A percentile compares a stretch with the other conserved stretches of the same genome.
Evolutionary conservation across 2,113 vertebrate genomes (phyloP).

Genomic region (Piprites chloris): DNA sequence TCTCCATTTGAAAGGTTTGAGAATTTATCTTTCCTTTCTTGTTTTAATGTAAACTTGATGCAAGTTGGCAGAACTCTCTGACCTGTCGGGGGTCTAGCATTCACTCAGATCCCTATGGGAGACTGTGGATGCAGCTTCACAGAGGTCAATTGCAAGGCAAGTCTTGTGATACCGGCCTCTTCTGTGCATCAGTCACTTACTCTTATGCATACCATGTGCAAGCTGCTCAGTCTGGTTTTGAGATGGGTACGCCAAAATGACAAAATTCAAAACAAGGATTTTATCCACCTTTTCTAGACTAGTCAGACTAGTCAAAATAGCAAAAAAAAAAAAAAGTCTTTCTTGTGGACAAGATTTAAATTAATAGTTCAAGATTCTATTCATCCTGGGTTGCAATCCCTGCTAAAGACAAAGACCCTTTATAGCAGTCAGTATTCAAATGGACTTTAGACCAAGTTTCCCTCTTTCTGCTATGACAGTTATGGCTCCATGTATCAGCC

Average conservation of each 20-base stretch:
- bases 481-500: not conserved
- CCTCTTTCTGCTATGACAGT: not conserved
- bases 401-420: not conserved
- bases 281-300: not conserved
- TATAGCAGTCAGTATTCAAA: not conserved
- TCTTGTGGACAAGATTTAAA: not conserved
- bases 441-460: not conserved
- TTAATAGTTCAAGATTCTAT: not conserved
- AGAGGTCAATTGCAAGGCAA: conserved; percentile 7
- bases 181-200: not conserved
- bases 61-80: conserved; percentile 28
- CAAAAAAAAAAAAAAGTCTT: not conserved
- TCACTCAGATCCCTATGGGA: not conserved
- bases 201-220: not conserved
- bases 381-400: not conserved
- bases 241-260: not conserved
- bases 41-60: conserved; percentile 64
- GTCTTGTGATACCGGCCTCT: not conserved
- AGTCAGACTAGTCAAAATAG: not conserved
- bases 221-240: not conserved
- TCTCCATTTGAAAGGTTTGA: conserved; percentile 39
- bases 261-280: not conserved
- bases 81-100: not conserved
- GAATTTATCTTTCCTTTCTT: conserved; percentile 51
- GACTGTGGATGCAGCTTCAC: not conserved